Conservation (phyloP, 1,140 invertebrate species). For the Drosophila subpulchrella region DNA sequence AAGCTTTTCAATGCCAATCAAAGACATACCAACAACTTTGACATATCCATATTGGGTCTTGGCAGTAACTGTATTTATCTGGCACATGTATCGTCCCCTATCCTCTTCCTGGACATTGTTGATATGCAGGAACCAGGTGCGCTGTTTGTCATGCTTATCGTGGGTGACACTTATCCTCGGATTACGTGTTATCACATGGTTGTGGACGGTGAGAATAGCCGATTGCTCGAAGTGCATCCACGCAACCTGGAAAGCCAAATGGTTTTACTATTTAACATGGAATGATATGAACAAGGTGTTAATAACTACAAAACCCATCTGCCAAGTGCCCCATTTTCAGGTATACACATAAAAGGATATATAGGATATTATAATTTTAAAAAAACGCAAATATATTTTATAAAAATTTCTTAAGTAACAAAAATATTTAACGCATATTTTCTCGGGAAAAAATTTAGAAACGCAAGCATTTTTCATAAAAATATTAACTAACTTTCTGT, state of each 20-base stretch:
- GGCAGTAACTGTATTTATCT: slow-evolving; percentile 97
- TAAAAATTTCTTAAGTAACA: no score
- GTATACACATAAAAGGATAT: no score
- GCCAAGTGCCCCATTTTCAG: no score
- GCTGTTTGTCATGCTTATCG: slow-evolving; percentile 89
- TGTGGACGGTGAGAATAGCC: slow-evolving; percentile 95
- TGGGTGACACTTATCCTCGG: slow-evolving; percentile 95
- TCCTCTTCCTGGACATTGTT: slow-evolving; percentile 95
- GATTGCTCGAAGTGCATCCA: slow-evolving; percentile 98
- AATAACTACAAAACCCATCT: neutral
- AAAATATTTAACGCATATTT: no score
- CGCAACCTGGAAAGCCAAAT: slow-evolving; percentile 90
- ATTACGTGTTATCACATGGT: slow-evolving; percentile 96
- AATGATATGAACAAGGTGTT: neutral
- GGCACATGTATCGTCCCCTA: slow-evolving; percentile 97
- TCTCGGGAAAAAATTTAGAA: no score
- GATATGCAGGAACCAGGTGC: slow-evolving; percentile 96
- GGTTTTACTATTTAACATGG: slow-evolving; percentile 6
- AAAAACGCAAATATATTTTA: no score
- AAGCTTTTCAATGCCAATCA: neutral
- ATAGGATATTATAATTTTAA: no score
- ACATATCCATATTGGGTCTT: slow-evolving; percentile 97
- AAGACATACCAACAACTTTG: slow-evolving; percentile 94
- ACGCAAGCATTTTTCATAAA: no score
- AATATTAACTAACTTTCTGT: no score